phyloP scores from a whole-genome alignment of 2,797 vertebrate genomes.

The Chaetophractus vellerosus region DNA sequence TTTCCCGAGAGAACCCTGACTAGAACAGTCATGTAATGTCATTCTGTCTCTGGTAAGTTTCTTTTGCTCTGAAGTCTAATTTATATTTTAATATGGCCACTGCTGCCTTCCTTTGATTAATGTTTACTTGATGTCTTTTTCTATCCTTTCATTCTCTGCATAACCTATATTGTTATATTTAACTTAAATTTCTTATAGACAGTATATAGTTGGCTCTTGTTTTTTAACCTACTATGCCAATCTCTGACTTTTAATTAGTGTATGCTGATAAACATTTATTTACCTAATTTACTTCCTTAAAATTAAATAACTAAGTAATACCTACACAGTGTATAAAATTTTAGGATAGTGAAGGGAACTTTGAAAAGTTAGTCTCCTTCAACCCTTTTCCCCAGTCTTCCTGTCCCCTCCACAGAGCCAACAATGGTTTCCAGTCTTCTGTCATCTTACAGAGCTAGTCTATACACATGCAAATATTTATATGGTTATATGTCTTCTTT shows the following conservation, averaged over 20 bases:
- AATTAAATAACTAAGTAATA: conserved; percentile 38
- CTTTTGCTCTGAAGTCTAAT: conserved; percentile 40
- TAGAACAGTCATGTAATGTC: neutral
- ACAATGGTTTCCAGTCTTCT: neutral
- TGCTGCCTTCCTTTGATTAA: conserved; percentile 18
- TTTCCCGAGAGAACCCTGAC: too few species aligned
- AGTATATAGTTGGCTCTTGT: neutral
- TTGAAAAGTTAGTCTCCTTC: neutral
- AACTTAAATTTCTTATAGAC: neutral
- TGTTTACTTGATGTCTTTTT: neutral
- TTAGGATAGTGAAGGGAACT: neutral
- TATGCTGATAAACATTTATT: neutral
- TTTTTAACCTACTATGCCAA: neutral
- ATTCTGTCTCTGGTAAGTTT: neutral
- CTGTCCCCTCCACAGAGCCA: neutral
- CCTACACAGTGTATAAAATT: neutral
- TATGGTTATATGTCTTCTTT: neutral
- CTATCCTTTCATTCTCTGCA: neutral
- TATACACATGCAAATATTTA: neutral
- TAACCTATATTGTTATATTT: neutral
- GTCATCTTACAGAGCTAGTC: neutral
- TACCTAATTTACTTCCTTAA: conserved; percentile 46
- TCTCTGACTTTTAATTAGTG: conserved; percentile 5
- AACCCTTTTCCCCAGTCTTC: neutral
- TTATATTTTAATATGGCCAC: neutral